Percentiles rank a stretch among this genome's conserved stretches.
These are phyloP conservation scores for Capromys pilorides DNA, from an alignment of 2,797 vertebrate genomes.

Conservation along the genomic window DNA sequence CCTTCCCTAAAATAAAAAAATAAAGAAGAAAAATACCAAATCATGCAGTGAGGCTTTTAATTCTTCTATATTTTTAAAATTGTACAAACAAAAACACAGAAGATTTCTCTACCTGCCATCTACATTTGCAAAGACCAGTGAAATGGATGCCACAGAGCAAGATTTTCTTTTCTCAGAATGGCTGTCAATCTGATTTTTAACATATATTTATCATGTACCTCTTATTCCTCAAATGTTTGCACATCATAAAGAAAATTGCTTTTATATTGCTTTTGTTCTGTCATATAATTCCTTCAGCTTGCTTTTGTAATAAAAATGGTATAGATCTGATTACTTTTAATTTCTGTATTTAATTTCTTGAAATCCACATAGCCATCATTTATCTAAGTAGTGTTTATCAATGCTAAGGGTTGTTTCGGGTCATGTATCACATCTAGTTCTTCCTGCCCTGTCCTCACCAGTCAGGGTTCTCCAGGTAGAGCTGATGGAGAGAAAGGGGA, in stretches of 20 bases:
- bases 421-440: not conserved
- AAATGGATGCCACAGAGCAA: not conserved
- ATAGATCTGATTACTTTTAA: not conserved
- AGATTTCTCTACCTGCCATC: not conserved
- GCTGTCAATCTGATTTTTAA: not conserved
- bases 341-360: not conserved
- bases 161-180: not conserved
- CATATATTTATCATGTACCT: not conserved
- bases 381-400: not conserved
- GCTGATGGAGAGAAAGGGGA: no score
- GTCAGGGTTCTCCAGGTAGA: not conserved
- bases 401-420: not conserved
- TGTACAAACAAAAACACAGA: not conserved
- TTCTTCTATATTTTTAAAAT: not conserved
- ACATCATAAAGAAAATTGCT: not conserved
- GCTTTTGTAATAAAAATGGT: not conserved
- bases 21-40: no score
- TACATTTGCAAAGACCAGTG: not conserved
- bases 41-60: not conserved
- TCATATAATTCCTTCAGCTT: not conserved
- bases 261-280: not conserved
- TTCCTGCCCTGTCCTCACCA: not conserved
- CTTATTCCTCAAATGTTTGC: constrained; percentile 3
- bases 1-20: no score
- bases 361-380: not conserved